These are phyloP conservation scores for Sebastes nivosus DNA, from an alignment of 2,797 vertebrate genomes.

Conservation along the genomic window DNA sequence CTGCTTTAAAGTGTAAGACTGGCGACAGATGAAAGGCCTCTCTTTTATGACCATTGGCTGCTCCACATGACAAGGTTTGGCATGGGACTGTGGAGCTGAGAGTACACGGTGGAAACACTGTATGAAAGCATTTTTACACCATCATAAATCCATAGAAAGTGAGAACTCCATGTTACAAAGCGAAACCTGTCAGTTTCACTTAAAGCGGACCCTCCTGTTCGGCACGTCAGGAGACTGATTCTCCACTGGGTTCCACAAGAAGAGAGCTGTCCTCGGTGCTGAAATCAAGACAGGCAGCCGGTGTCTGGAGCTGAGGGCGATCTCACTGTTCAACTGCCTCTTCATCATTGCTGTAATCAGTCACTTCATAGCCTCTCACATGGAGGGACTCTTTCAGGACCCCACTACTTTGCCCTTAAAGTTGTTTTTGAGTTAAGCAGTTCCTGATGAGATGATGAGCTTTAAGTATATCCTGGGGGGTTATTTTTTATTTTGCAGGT, in stretches of 20 bases:
- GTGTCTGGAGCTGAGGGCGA: slow-evolving; percentile 22
- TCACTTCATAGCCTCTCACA: slow-evolving; percentile 17
- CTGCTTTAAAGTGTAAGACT: slow-evolving; percentile 33
- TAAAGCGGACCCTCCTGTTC: slow-evolving; percentile 11
- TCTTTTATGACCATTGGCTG: slow-evolving; percentile 18
- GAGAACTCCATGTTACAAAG: slow-evolving; percentile 36
- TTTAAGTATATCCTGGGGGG: not conserved
- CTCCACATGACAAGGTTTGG: slow-evolving; percentile 30
- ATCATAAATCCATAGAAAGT: slow-evolving; percentile 7
- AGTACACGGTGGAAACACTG: not conserved
- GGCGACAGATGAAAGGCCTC: slow-evolving; percentile 44
- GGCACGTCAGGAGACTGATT: slow-evolving; percentile 24
- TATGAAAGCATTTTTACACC: slow-evolving; percentile 39
- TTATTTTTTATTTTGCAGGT: not conserved
- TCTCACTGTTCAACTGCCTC: slow-evolving; percentile 11
- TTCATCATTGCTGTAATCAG: slow-evolving; percentile 40
- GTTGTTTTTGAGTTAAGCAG: not conserved
- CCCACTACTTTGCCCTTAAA: not conserved
- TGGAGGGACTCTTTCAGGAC: not conserved
- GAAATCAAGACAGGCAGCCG: slow-evolving; percentile 57
- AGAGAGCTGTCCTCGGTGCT: slow-evolving; percentile 71
- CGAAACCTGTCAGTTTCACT: slow-evolving; percentile 39
- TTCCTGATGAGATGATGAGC: not conserved
- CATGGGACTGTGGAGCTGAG: not conserved
- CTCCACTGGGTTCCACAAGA: slow-evolving; percentile 34